Conservation (phyloP, 2,113 vertebrate genomes). For the Anguilla rostrata region DNA sequence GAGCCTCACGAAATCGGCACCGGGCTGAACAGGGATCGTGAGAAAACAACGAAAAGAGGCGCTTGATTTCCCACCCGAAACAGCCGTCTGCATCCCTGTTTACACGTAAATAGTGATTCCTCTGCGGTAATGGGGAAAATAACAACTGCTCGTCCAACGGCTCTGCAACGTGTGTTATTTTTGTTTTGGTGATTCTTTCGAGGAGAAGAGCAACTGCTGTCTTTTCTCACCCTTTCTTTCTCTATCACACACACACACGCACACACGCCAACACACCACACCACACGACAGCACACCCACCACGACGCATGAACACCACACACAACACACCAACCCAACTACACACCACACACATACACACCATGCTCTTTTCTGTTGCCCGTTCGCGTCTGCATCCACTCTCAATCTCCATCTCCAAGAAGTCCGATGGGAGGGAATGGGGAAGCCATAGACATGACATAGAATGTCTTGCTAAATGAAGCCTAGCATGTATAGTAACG, state of each 20-base stretch:
- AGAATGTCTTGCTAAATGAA: neutral
- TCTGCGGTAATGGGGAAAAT: neutral
- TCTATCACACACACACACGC: constrained; percentile 35
- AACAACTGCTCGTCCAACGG: neutral
- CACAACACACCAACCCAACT: too few species aligned
- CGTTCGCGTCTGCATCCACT: neutral
- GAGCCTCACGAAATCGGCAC: neutral
- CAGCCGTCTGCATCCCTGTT: neutral
- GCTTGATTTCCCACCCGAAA: neutral
- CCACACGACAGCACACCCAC: too few species aligned
- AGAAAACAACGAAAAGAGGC: neutral
- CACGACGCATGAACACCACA: too few species aligned
- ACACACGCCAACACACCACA: neutral
- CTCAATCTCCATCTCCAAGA: neutral
- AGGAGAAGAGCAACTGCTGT: too few species aligned
- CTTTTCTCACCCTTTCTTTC: constrained; percentile 17
- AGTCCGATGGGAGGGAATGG: neutral
- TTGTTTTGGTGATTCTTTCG: neutral
- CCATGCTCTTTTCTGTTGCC: neutral
- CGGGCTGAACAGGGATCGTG: neutral
- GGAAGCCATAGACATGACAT: neutral
- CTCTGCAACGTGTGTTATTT: neutral
- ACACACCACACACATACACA: constrained; percentile 18
- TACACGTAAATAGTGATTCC: neutral
- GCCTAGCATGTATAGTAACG: neutral